Conservation (phyloP, 2,888 invertebrate species). For the Aphidoletes aphidimyza region DNA sequence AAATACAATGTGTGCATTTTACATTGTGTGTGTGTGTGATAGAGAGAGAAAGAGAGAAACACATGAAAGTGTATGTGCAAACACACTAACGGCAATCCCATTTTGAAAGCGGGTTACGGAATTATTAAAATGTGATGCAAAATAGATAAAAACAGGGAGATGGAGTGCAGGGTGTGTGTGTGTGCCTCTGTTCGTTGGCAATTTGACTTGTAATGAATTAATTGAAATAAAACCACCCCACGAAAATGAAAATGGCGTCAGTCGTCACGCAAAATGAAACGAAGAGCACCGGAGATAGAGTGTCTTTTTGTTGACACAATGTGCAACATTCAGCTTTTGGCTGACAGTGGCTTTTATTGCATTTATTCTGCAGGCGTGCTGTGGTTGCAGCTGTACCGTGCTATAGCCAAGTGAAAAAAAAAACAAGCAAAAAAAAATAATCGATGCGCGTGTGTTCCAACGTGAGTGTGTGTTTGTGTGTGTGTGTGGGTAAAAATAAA, state of each 20-base stretch:
- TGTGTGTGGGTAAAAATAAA: background rate
- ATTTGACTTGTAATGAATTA: conserved; percentile 49
- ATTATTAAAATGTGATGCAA: too few relatives aligned
- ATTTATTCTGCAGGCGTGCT: background rate
- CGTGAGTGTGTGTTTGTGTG: background rate
- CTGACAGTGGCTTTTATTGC: conserved; percentile 16
- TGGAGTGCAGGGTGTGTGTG: too few relatives aligned
- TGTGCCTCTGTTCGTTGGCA: background rate
- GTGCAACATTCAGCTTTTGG: background rate
- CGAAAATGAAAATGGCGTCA: conserved; percentile 32
- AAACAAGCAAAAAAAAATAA: too few relatives aligned
- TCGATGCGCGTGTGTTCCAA: background rate
- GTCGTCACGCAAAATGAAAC: conserved; percentile 2
- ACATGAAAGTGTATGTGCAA: too few relatives aligned
- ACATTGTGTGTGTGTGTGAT: too few relatives aligned
- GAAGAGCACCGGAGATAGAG: background rate
- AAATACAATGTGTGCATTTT: too few relatives aligned
- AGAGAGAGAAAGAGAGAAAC: too few relatives aligned
- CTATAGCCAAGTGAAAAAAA: too few relatives aligned
- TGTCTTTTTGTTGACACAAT: background rate
- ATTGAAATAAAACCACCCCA: conserved; percentile 28
- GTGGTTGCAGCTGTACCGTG: too few relatives aligned
- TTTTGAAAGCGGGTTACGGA: too few relatives aligned
- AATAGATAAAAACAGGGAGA: too few relatives aligned
- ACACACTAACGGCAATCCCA: too few relatives aligned